Base-by-base conservation (phyloP, 1,140 invertebrate species). In the Callitettix versicolor region DNA sequence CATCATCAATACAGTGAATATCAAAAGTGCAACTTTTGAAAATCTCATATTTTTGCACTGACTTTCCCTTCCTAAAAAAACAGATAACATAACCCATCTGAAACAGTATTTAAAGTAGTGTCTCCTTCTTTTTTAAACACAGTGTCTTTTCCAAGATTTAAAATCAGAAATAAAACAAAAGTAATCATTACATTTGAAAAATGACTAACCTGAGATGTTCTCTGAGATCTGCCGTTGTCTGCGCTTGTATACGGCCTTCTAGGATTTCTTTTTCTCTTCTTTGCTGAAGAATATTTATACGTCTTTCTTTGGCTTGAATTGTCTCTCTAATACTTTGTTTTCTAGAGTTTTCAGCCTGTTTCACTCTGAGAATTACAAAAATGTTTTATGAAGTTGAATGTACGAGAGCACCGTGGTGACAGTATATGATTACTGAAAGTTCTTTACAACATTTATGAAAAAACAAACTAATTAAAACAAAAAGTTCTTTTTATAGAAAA, bases 171-270 rank as follows among this genome's bases (percentile, higher is more conserved):
- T n/a, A n/a, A n/a, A n/a, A n/a, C n/a, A n/a, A n/a, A n/a, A n/a
- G n/a, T n/a, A n/a, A n/a, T n/a, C n/a, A n/a, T n/a, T n/a, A n/a
- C n/a, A n/a, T n/a, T n/a, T n/a, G n/a, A n/a, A n/a, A n/a, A n/a
- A n/a, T 51, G 15, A 15, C 17, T 54, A 59, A 68, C 67, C 65
- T 60, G 1, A 68, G 57, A 50, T 68, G 62, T 50, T 68, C 64
- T 55, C 65, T 59, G 1, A 69, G 47, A 33, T 68, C 63, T 9
- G 65, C 63, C n/a, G 66, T 65, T 20, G 63, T 58, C 21, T 64
- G 63, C 9, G 66, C 67, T 54, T 63, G 55, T 20, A 57, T 56
- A 56, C 64, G 53, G 9, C 64, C 63, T 52, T 67, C 65, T 46
- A 42, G 50, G 11, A 69, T 59, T 34, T 64, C 60, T 53, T 58